Evolutionary conservation across 2,797 vertebrate genomes (phyloP), one percentile per base, ranked within the genome.

Genomic region (Karalla daura): DNA sequence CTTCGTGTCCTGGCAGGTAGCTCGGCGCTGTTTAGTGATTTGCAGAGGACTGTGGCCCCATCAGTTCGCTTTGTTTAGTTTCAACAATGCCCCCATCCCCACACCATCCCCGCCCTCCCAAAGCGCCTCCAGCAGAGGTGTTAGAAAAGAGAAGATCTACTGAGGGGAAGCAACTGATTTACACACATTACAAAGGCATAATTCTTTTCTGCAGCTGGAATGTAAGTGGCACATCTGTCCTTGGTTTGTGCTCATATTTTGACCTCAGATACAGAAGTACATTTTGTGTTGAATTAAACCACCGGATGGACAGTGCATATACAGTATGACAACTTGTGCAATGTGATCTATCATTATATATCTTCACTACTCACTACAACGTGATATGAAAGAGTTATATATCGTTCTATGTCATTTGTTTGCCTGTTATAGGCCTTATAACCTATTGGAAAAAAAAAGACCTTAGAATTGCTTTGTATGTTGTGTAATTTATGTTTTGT

Each of bases 381-480:
- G 74, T 87, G 82, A 84, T 83, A 83, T 86, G 82, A 78, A 91
- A 90, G 73, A 84, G 84, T 87, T 89, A 72, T 88, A 86, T 91
- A 90, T 89, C 50, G 84, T 89, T 91, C 78, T 86, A 66, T 88
- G 86, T 91, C 79, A 85, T 90, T 91, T 84, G 83, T 90, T 92
- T 83, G 88, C 87, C 89, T 89, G 80, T 88, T 89, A 88, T 44
- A 72, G 87, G 83, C 84, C 79, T 87, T 89, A 88, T 87, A 89
- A 88, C 74, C 84, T 88, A 77, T 78, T 83, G 80, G 76, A 56
- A 63, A 78, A 69, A 76, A 78, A 82, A 60, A 85, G 64, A 89
- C 81, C 76, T 81, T 87, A 84, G 81, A 87, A 35, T 87, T 90
- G 74, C 83, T 91, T 89, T 90, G 80, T 90, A 79, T 89, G 86